Conservation (phyloP, 1,140 invertebrate species). For the Cotesia chilonis region DNA sequence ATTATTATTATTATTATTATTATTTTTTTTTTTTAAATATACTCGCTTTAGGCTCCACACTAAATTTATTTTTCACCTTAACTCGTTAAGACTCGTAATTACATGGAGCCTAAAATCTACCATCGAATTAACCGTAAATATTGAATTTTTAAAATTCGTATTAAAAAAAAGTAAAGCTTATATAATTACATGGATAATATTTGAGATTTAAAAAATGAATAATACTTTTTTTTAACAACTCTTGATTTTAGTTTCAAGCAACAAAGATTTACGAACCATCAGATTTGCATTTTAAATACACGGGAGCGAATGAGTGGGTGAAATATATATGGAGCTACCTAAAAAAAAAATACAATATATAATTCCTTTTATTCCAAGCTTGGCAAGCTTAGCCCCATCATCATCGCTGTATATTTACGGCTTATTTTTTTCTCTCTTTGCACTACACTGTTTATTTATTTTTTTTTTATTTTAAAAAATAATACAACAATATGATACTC, state of each 20-base stretch:
- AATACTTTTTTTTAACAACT: conserved; percentile 28
- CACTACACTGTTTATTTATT: not conserved
- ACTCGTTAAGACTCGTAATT: conserved; percentile 23
- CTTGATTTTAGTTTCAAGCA: conserved; percentile 44
- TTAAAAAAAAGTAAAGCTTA: conserved; percentile 18
- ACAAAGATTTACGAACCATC: conserved; percentile 54
- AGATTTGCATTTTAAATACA: conserved; percentile 61
- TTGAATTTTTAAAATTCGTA: conserved; percentile 2
- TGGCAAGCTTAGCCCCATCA: too few species aligned
- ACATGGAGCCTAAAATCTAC: not conserved
- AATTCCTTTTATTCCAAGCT: too few species aligned
- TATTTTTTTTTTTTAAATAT: too few species aligned
- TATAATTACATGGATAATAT: too few species aligned
- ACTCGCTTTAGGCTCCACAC: not conserved
- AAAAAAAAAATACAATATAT: conserved; percentile 45
- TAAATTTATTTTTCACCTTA: conserved; percentile 23
- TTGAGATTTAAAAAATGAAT: conserved; percentile 7
- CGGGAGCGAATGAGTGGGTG: conserved; percentile 46
- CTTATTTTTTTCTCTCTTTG: too few species aligned
- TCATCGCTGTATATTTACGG: too few species aligned
- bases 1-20: too few species aligned
- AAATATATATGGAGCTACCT: conserved; percentile 46
- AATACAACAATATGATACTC: too few species aligned
- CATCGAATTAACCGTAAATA: not conserved
- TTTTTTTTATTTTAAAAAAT: too few species aligned